These are phyloP conservation scores for Drosophila truncata DNA, from an alignment of 1,140 invertebrate species.

Conservation along the genomic window DNA sequence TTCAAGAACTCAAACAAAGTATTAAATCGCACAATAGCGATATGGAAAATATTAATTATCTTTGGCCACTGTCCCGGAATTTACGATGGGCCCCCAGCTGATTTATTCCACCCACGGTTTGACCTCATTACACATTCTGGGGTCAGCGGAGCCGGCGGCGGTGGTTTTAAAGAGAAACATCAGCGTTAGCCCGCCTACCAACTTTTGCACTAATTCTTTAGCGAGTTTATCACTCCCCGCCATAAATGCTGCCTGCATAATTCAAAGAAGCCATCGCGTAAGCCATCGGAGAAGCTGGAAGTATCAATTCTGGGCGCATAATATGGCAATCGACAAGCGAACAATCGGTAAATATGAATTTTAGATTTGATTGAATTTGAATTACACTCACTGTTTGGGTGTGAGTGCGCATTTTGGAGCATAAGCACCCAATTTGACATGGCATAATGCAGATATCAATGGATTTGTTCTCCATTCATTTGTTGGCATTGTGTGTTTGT, in stretches of 20 bases:
- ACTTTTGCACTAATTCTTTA: conserved; percentile 33
- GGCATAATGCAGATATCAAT: conserved; percentile 14
- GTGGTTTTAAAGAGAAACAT: conserved; percentile 35
- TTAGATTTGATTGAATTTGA: conserved; percentile 50
- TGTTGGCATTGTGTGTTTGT: not conserved
- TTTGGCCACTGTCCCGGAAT: conserved; percentile 43
- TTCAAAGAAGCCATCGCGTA: conserved; percentile 21
- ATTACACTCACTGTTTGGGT: conserved; percentile 17
- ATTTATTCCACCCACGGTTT: conserved; percentile 58
- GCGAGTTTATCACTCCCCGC: conserved; percentile 5
- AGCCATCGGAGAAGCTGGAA: conserved; percentile 10
- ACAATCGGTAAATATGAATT: conserved; percentile 53
- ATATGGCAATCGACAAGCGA: conserved; percentile 27
- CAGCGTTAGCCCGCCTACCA: not conserved
- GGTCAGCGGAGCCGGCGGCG: conserved; percentile 19
- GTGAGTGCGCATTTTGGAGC: conserved; percentile 1
- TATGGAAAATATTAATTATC: conserved; percentile 82
- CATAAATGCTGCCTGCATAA: conserved; percentile 44
- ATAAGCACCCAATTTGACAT: conserved; percentile 20
- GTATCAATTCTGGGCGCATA: conserved; percentile 42
- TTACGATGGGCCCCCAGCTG: conserved; percentile 49
- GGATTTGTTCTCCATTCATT: conserved; percentile 4
- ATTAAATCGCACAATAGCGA: conserved; percentile 64
- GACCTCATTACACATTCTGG: conserved; percentile 48
- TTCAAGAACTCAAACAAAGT: conserved; percentile 73